Percentiles rank a stretch among this genome's conserved stretches.
phyloP scores from a whole-genome alignment of 1,140 invertebrate species.

The Danaus melanippus region DNA sequence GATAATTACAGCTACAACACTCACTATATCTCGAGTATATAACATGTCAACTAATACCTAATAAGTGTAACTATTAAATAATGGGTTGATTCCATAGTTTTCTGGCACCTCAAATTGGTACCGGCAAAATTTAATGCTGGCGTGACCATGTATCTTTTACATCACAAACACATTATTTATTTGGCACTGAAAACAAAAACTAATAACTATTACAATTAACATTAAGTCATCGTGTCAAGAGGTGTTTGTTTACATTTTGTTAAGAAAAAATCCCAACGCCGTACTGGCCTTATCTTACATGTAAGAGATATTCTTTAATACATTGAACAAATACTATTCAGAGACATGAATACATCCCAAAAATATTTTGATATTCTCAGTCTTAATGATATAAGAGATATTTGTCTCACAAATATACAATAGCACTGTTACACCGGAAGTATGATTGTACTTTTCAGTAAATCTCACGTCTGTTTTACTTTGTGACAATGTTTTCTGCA shows the following conservation, averaged over 20 bases:
- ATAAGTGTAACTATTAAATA: neutral
- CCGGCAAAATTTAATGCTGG: neutral
- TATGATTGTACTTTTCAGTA: conserved; percentile 10
- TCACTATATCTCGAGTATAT: conserved; percentile 15
- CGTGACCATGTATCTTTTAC: neutral
- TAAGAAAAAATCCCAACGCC: too few species aligned
- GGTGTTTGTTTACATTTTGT: too few species aligned
- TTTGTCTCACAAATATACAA: conserved; percentile 1
- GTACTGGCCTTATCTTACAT: too few species aligned
- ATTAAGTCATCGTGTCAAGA: conserved; percentile 3
- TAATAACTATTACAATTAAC: conserved; percentile 11
- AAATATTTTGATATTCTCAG: conserved; percentile 10
- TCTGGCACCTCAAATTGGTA: too few species aligned
- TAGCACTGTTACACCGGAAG: conserved; percentile 1
- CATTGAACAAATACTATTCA: conserved; percentile 5
- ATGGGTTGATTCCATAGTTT: too few species aligned
- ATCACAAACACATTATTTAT: conserved; percentile 19
- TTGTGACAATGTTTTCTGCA: conserved; percentile 20
- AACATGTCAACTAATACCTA: conserved; percentile 16
- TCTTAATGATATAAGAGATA: conserved; percentile 11
- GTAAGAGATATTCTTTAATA: too few species aligned
- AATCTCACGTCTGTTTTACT: conserved; percentile 7
- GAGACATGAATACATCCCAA: conserved; percentile 3
- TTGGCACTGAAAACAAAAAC: conserved; percentile 29
- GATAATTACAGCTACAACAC: conserved; percentile 18